Evolutionary conservation across 2,888 invertebrate species (phyloP), one percentile per base, ranked within the genome.

Genomic region (Drosophila barbarae): DNA sequence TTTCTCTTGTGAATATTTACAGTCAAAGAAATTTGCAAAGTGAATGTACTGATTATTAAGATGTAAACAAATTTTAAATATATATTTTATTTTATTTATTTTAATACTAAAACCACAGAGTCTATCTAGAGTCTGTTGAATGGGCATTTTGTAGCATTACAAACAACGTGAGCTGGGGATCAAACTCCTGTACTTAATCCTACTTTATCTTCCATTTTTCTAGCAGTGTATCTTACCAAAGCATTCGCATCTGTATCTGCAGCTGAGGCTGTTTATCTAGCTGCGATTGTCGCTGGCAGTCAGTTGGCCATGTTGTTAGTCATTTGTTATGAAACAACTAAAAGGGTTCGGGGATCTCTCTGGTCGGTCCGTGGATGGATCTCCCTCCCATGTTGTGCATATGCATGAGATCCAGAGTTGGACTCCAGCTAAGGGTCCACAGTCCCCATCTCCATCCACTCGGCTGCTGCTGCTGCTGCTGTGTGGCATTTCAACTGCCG

Each of bases 311-410:
- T 79, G 84, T 79, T 79, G 79, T 79, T 79, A 84, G 79, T 79
- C 79, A 80, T 80, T 80, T 80, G 85, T 80, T 80, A 80, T 78
- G 83, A 84, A 79, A 79, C 72, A 74, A 66, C 71, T 66, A 65
- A 79, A 77, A 75, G 81, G 84, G 77, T 56, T 76, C 55, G 51
- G 60, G 39, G 18, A 23, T 23, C 34, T 51, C 30, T 51, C 23
- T 21, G 47, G 49, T 15, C 18, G 44, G 44, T 35, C 49, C 15
- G 21, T 32, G 63, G 42, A 42, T 42, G 42, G 63, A 65, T 64
- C 63, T 64, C 66, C 65, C 65, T 64, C 66, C 65, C 63, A 65
- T 64, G 63, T 49, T 57, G 67, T 75, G 78, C 81, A 83, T 78
- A 83, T 83, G 84, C 81, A 77, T 83, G 81, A 77, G 21, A 10